A percentile compares a stretch with the other conserved stretches of the same genome.
These are phyloP conservation scores for Darevskia nairensis DNA, from an alignment of 2,797 vertebrate species.

Conservation along the genomic window DNA sequence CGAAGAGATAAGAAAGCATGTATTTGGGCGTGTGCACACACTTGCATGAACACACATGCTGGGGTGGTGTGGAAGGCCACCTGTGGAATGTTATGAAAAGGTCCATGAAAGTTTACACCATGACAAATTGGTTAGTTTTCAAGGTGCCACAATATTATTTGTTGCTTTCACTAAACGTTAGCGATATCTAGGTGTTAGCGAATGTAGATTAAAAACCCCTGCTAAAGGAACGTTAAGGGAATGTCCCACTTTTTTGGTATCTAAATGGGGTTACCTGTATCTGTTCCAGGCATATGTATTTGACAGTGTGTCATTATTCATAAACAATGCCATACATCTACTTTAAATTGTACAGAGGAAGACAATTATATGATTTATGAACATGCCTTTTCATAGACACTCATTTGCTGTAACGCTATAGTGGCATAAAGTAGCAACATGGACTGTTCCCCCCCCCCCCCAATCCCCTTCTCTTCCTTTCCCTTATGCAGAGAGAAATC, in stretches of 20 bases:
- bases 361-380: background rate
- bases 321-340: background rate
- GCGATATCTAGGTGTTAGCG: background rate
- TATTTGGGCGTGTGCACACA: background rate
- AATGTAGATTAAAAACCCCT: background rate
- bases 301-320: background rate
- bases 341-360: background rate
- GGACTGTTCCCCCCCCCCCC: background rate
- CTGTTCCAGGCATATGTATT: background rate
- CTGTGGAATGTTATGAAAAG: no score
- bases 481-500: conserved; percentile 56
- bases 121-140: background rate
- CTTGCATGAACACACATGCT: background rate
- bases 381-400: background rate
- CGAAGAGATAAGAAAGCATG: background rate
- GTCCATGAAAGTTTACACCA: no score
- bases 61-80: background rate
- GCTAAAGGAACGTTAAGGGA: background rate
- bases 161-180: no score
- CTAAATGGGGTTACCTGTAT: background rate
- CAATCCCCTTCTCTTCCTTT: background rate
- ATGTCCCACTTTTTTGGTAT: background rate
- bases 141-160: background rate
- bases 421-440: background rate
- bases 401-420: background rate